A percentile compares a stretch with the other conserved stretches of the same genome.
Conservation (phyloP, 2,888 invertebrate species). For the Calephelis perditalis region DNA sequence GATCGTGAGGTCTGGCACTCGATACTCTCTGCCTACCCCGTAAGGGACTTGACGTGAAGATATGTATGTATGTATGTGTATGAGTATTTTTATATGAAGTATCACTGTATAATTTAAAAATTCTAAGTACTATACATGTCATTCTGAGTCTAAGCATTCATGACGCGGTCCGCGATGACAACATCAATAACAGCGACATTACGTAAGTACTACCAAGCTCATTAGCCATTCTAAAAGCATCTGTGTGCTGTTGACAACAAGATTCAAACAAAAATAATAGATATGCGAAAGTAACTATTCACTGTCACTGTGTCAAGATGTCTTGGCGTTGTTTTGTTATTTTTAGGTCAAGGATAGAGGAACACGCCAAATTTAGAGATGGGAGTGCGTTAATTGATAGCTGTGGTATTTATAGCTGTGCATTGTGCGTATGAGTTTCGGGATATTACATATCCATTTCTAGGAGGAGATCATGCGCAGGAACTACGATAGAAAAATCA, state of each 20-base stretch:
- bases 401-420: constrained; percentile 11
- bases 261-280: constrained; percentile 15
- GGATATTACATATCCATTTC: too few relatives aligned
- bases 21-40: too few relatives aligned
- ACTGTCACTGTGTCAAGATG: constrained; percentile 46
- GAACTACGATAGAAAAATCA: too few relatives aligned
- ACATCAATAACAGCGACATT: constrained; percentile 19
- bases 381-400: constrained; percentile 30
- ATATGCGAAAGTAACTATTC: constrained; percentile 11
- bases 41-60: too few relatives aligned
- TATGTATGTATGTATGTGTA: too few relatives aligned
- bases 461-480: not conserved
- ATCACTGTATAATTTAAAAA: too few relatives aligned
- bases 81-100: too few relatives aligned
- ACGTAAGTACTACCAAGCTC: constrained; percentile 24
- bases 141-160: not conserved
- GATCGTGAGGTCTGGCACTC: too few relatives aligned
- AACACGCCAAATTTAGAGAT: constrained; percentile 38
- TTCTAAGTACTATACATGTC: not conserved
- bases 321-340: constrained; percentile 60
- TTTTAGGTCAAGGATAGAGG: constrained; percentile 64
- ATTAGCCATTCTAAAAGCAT: constrained; percentile 24
- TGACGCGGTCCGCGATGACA: constrained; percentile 11
- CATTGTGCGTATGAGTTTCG: not conserved
- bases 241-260: constrained; percentile 26